These are phyloP conservation scores for Heliothis virescens DNA, from an alignment of 1,140 invertebrate genomes.

Conservation along the genomic window DNA sequence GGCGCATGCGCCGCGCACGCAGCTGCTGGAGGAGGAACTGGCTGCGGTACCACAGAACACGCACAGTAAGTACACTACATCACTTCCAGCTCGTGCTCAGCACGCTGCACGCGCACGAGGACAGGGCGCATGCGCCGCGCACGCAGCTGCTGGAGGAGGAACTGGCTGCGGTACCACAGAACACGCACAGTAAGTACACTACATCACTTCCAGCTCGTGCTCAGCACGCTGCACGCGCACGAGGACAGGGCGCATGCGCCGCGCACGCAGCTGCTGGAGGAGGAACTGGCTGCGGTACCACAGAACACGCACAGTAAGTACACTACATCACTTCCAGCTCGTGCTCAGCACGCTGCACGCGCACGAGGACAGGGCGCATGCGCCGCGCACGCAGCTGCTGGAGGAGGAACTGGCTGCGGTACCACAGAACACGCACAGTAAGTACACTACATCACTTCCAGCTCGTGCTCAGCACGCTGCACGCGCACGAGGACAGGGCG, in stretches of 20 bases:
- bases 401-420: conserved; percentile 55
- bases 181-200: conserved; percentile 50
- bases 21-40: conserved; percentile 60
- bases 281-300: conserved; percentile 44
- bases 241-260: conserved; percentile 57
- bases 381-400: conserved; percentile 51
- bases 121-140: conserved; percentile 51
- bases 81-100: conserved; percentile 70
- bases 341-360: conserved; percentile 62
- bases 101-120: conserved; percentile 60
- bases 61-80: too few species aligned
- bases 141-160: conserved; percentile 59
- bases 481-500: conserved; percentile 57
- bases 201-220: conserved; percentile 71
- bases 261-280: conserved; percentile 56
- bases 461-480: conserved; percentile 61
- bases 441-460: too few species aligned
- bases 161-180: conserved; percentile 7
- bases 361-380: conserved; percentile 57
- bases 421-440: conserved; percentile 26
- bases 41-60: neutral
- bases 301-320: conserved; percentile 46
- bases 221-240: conserved; percentile 58
- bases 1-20: conserved; percentile 48
- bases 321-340: conserved; percentile 72